Percentiles rank a stretch among this genome's conserved stretches.
Evolutionary conservation across 2,888 invertebrate species (phyloP).

Genomic region (Luperina nickerlii): DNA sequence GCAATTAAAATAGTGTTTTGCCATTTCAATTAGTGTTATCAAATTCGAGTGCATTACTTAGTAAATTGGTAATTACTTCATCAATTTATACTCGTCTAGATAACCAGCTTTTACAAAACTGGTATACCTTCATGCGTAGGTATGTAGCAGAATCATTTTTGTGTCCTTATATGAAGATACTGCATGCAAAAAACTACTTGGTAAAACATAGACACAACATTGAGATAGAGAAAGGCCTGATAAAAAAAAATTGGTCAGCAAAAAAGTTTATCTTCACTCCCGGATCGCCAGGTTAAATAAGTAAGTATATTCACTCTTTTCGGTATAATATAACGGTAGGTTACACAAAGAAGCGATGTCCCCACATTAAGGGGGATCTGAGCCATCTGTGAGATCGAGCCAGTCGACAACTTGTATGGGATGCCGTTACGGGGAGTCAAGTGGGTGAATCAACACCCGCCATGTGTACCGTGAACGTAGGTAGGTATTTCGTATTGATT

Average conservation of each 20-base stretch:
- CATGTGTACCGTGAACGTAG: conserved; percentile 52
- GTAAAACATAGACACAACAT: conserved; percentile 54
- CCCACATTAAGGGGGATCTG: conserved; percentile 69
- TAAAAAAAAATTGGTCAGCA: conserved; percentile 57
- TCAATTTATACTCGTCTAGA: conserved; percentile 48
- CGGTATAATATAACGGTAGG: conserved; percentile 54
- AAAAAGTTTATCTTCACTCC: conserved; percentile 51
- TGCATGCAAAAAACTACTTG: conserved; percentile 43
- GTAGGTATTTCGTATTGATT: conserved; percentile 55
- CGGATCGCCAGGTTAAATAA: conserved; percentile 59
- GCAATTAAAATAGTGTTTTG: conserved; percentile 44
- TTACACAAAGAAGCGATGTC: conserved; percentile 61
- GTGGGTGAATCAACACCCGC: conserved; percentile 66
- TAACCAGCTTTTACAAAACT: conserved; percentile 46
- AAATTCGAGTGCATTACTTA: conserved; percentile 32
- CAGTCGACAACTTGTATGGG: conserved; percentile 66
- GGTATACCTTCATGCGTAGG: conserved; percentile 10
- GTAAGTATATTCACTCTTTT: conserved; percentile 62
- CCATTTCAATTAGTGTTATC: conserved; percentile 49
- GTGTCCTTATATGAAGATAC: conserved; percentile 30
- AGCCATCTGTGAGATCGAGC: conserved; percentile 69
- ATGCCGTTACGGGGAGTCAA: conserved; percentile 67
- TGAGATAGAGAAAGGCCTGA: conserved; percentile 33
- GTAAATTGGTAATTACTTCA: conserved; percentile 46
- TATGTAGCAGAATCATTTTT: conserved; percentile 20